phyloP scores from a whole-genome alignment of 2,888 invertebrate species.

The Buathra laborator region DNA sequence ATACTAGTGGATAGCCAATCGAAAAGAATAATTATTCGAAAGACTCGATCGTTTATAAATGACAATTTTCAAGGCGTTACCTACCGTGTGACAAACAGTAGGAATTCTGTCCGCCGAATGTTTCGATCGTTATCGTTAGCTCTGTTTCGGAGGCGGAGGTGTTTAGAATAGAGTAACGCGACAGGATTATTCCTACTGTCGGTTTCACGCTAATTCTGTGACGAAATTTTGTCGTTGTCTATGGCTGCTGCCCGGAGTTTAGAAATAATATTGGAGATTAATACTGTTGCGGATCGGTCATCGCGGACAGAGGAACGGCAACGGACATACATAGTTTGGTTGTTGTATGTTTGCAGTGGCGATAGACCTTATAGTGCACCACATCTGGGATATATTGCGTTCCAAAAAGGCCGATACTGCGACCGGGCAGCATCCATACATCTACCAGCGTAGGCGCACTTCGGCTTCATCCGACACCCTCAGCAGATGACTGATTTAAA shows the following conservation, averaged over 20 bases:
- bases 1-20: neutral
- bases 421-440: conserved; percentile 86
- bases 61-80: neutral
- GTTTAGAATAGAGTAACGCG: too few relatives aligned
- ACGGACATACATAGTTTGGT: conserved; percentile 84
- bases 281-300: conserved; percentile 13
- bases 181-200: conserved; percentile 38
- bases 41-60: conserved; percentile 47
- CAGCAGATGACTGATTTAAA: conserved; percentile 83
- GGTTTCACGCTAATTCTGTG: conserved; percentile 42
- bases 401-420: conserved; percentile 86
- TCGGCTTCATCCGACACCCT: conserved; percentile 84
- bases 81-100: conserved; percentile 41
- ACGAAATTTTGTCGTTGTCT: conserved; percentile 1
- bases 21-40: conserved; percentile 6
- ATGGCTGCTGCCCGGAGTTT: conserved; percentile 84
- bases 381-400: conserved; percentile 98
- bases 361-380: conserved; percentile 99
- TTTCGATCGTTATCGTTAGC: neutral
- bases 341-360: conserved; percentile 95
- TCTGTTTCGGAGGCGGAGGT: too few relatives aligned
- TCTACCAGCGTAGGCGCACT: conserved; percentile 83
- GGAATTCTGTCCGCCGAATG: conserved; percentile 21
- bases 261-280: conserved; percentile 6
- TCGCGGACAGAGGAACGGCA: conserved; percentile 39